A percentile compares a stretch with the other conserved stretches of the same genome.
Conservation (phyloP, 2,113 vertebrate genomes). For the Trinectes maculatus region DNA sequence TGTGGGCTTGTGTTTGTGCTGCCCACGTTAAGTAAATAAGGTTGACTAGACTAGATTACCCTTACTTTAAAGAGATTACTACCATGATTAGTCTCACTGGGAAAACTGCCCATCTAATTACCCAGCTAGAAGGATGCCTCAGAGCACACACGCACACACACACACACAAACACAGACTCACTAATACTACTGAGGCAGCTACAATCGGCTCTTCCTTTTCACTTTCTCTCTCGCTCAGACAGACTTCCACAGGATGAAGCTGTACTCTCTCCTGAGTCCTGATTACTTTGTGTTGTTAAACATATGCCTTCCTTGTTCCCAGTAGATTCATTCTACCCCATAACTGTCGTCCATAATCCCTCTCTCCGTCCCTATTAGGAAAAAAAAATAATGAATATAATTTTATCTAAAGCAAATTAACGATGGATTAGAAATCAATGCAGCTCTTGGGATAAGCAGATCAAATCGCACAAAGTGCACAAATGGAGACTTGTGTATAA, state of each 20-base stretch:
- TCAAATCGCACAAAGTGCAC: constrained; percentile 49
- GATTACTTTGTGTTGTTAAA: constrained; percentile 62
- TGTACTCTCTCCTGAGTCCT: constrained; percentile 55
- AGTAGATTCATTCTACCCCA: constrained; percentile 39
- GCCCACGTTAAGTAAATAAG: constrained; percentile 72
- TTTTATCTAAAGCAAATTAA: constrained; percentile 49
- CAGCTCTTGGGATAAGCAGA: constrained; percentile 36
- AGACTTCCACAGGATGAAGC: constrained; percentile 37
- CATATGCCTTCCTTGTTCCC: constrained; percentile 33
- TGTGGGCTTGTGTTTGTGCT: constrained; percentile 27
- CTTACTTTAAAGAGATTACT: constrained; percentile 82
- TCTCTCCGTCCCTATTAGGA: constrained; percentile 28
- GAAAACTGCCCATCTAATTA: constrained; percentile 80
- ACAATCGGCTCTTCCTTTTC: constrained; percentile 44
- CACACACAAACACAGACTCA: constrained; percentile 13
- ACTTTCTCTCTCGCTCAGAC: constrained; percentile 38
- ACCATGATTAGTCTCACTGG: constrained; percentile 80
- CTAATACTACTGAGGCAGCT: constrained; percentile 42
- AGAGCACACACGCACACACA: constrained; percentile 9
- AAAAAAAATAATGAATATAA: constrained; percentile 24
- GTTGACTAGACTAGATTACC: constrained; percentile 80
- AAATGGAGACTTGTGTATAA: constrained; percentile 69
- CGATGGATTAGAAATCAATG: constrained; percentile 52
- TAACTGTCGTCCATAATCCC: constrained; percentile 23
- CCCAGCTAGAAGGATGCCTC: constrained; percentile 61